Conservation (phyloP, 2,888 invertebrate species). For the Tipula unca region DNA sequence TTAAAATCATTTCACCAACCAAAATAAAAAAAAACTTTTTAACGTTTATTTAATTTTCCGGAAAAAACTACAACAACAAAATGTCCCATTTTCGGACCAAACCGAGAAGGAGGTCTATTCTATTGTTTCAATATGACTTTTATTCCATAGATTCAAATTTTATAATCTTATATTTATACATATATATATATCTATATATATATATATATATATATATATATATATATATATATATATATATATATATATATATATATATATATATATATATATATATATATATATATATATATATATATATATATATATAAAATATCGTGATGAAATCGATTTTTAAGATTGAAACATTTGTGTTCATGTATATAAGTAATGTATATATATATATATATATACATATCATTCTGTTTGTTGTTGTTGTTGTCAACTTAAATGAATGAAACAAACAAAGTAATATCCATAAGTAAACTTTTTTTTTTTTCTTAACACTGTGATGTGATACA, state of each 20-base stretch:
- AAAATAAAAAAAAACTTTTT: background rate
- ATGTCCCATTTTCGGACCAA: background rate
- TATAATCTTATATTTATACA: background rate
- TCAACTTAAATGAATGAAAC: background rate
- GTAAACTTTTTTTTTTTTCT: background rate
- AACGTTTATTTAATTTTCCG: background rate
- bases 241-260: no score
- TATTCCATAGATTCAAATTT: background rate
- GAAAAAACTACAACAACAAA: no score
- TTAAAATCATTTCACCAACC: constrained; percentile 8
- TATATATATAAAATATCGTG: no score
- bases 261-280: no score
- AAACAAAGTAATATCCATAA: constrained; percentile 14
- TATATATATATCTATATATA: no score
- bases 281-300: no score
- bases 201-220: no score
- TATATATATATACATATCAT: background rate
- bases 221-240: no score
- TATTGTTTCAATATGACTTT: background rate
- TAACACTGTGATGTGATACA: background rate
- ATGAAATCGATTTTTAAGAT: background rate
- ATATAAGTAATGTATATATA: no score
- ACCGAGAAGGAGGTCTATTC: background rate
- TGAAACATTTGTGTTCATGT: background rate
- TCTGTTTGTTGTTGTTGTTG: background rate